Evolutionary conservation across 2,113 vertebrate species (phyloP).

Genomic region (Thunnus maccoyii): DNA sequence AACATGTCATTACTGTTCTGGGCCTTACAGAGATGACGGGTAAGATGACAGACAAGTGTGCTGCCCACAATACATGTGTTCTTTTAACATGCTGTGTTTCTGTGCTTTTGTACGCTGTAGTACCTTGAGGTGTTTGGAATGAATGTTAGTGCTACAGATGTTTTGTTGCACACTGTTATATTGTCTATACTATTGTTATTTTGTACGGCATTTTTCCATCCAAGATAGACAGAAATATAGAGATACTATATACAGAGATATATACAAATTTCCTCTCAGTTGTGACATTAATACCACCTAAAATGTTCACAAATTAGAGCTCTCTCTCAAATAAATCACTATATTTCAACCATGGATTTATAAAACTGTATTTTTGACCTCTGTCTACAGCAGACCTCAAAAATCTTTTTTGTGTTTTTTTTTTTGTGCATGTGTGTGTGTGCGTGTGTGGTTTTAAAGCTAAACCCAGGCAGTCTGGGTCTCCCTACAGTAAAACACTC

Average conservation of each 20-base stretch:
- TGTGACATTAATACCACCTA: neutral
- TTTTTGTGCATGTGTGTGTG: neutral
- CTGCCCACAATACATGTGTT: neutral
- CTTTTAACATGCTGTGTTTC: neutral
- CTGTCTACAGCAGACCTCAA: slow-evolving; percentile 42
- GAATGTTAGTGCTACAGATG: neutral
- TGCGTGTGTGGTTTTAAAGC: slow-evolving; percentile 41
- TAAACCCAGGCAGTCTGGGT: slow-evolving; percentile 54
- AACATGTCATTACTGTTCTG: no score
- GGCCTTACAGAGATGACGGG: no score
- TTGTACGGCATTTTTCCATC: no score
- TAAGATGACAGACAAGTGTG: neutral
- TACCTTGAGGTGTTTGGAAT: neutral
- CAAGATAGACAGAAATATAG: no score
- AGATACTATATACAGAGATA: neutral
- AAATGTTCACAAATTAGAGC: neutral
- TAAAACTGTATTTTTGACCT: slow-evolving; percentile 47
- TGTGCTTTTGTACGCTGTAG: no score
- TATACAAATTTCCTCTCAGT: neutral
- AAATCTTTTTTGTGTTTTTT: slow-evolving; percentile 48
- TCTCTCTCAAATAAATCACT: slow-evolving; percentile 1
- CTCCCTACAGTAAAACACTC: slow-evolving; percentile 73
- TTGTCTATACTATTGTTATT: no score
- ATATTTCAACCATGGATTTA: slow-evolving; percentile 31
- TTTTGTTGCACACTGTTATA: no score